A percentile compares a stretch with the other conserved stretches of the same genome.
These are phyloP conservation scores for Phalanger gymnotis DNA, from an alignment of 2,797 vertebrate genomes.

Conservation along the genomic window DNA sequence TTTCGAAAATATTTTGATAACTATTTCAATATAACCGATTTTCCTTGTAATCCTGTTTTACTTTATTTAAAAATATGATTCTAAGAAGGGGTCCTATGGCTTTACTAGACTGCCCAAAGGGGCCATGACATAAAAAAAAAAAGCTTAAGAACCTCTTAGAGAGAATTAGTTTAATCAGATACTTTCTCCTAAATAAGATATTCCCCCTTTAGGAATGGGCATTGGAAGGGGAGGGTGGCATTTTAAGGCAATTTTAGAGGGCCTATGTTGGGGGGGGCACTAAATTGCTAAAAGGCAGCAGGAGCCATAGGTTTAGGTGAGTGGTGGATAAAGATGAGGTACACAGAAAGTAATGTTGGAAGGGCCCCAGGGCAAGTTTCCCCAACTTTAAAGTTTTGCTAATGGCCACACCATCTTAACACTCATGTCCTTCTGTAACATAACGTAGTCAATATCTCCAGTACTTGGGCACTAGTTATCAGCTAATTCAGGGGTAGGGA, in stretches of 20 bases:
- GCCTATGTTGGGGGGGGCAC: not conserved
- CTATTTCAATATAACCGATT: not conserved
- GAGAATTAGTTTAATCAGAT: not conserved
- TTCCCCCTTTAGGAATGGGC: not conserved
- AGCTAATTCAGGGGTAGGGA: not conserved
- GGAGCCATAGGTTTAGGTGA: not conserved
- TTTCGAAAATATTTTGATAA: not conserved
- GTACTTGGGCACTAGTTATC: not conserved
- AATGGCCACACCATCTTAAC: no score
- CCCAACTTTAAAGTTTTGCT: not conserved
- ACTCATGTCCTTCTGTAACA: no score
- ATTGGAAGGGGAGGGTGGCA: not conserved
- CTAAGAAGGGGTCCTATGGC: not conserved
- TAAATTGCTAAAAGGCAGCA: not conserved
- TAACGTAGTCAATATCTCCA: not conserved
- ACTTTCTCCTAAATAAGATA: not conserved
- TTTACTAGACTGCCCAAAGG: not conserved
- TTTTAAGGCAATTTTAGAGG: not conserved
- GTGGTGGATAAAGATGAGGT: no score
- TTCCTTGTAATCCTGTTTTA: not conserved
- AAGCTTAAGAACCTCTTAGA: not conserved
- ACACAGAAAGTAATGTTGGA: not conserved
- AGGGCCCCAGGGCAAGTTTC: not conserved
- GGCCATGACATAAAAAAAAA: no score
- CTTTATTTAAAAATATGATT: not conserved